Evolutionary conservation across 2,888 invertebrate genomes (phyloP).

Genomic region (Desoria tigrina): DNA sequence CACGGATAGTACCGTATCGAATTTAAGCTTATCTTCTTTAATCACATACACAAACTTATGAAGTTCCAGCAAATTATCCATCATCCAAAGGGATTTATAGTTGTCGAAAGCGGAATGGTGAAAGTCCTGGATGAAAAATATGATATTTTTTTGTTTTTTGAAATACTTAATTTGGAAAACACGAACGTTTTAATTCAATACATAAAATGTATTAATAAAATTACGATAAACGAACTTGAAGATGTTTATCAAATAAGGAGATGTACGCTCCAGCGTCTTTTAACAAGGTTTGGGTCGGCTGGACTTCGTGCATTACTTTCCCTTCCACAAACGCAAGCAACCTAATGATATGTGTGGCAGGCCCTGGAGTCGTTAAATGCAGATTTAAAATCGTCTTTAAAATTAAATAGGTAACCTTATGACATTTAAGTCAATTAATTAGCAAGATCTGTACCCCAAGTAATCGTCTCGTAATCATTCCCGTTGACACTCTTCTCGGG

Average conservation of each 20-base stretch:
- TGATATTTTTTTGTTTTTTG: background rate
- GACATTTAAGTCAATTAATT: too few species aligned
- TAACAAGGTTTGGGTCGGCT: conserved; percentile 64
- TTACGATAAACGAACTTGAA: conserved; percentile 68
- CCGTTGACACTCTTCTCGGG: conserved; percentile 69
- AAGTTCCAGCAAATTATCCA: conserved; percentile 69
- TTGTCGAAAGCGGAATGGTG: conserved; percentile 63
- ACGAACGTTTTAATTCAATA: too few species aligned
- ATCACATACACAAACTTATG: conserved; percentile 71
- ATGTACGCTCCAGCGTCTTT: conserved; percentile 72
- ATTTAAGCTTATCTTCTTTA: conserved; percentile 60
- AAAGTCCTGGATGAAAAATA: background rate
- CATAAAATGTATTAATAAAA: too few species aligned
- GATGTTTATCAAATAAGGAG: conserved; percentile 68
- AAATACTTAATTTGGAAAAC: too few species aligned
- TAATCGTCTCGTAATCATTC: too few species aligned
- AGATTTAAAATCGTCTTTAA: too few species aligned
- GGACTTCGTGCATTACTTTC: conserved; percentile 66
- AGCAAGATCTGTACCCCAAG: too few species aligned
- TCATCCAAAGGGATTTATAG: conserved; percentile 74
- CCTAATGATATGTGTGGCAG: conserved; percentile 68
- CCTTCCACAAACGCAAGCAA: conserved; percentile 78
- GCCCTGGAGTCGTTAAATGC: too few species aligned
- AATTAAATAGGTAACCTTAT: too few species aligned
- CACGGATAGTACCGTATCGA: conserved; percentile 12